These are phyloP conservation scores for Spea hammondii DNA, from an alignment of 2,797 vertebrate genomes.

Conservation along the genomic window DNA sequence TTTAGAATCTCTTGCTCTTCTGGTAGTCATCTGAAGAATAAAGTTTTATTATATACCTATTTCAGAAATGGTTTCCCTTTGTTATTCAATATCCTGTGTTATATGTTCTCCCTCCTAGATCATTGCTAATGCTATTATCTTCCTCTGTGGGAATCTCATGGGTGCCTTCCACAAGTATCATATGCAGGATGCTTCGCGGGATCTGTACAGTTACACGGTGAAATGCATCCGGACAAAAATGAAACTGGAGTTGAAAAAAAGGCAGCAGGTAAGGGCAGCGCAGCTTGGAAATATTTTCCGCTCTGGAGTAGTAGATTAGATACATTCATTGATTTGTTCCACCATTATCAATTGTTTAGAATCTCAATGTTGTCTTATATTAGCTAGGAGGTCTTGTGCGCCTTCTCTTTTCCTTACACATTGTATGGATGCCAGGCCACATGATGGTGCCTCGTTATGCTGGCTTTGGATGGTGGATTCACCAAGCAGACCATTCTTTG, in stretches of 20 bases:
- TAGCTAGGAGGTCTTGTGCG: too few species aligned
- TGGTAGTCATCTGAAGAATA: too few species aligned
- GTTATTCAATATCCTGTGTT: background rate
- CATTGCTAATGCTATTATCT: constrained; percentile 82
- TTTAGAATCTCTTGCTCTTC: background rate
- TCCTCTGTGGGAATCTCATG: constrained; percentile 85
- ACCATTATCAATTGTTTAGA: too few species aligned
- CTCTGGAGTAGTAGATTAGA: too few species aligned
- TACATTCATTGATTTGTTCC: too few species aligned
- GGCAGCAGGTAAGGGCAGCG: constrained; percentile 83
- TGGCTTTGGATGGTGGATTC: too few species aligned
- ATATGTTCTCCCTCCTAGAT: constrained; percentile 67
- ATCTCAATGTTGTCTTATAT: too few species aligned
- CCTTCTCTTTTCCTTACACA: too few species aligned
- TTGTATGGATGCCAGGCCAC: too few species aligned
- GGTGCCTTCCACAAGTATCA: constrained; percentile 93
- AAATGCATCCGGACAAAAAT: constrained; percentile 88
- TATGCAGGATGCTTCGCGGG: constrained; percentile 87
- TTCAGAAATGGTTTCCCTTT: background rate
- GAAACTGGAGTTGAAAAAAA: constrained; percentile 92
- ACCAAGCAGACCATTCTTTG: background rate
- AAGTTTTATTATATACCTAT: too few species aligned
- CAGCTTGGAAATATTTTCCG: background rate
- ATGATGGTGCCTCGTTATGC: too few species aligned
- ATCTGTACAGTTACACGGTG: constrained; percentile 88